Conservation (phyloP, 1,140 invertebrate genomes). For the Amphibalanus amphitrite region DNA sequence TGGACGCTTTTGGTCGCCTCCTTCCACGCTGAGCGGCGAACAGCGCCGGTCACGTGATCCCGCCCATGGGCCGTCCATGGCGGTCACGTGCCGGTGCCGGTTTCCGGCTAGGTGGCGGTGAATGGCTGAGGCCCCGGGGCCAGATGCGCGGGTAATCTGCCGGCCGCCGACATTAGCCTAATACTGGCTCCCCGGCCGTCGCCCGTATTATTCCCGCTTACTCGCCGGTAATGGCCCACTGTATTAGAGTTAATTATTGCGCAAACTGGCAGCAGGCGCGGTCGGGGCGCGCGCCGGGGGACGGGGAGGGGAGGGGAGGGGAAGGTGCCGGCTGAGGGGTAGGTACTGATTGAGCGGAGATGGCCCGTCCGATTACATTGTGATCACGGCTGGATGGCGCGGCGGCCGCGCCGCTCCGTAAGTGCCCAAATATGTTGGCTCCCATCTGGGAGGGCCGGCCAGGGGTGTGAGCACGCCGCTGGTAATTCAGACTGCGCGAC, state of each 20-base stretch:
- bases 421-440: neutral
- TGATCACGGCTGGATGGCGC: neutral
- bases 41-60: neutral
- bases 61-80: neutral
- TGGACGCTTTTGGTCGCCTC: neutral
- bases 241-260: constrained; percentile 2
- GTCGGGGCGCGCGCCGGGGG: too few species aligned
- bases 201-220: neutral
- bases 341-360: neutral
- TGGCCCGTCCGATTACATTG: neutral
- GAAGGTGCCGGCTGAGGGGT: neutral
- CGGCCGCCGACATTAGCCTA: neutral
- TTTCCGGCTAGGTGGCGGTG: neutral
- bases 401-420: neutral
- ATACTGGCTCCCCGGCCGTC: neutral
- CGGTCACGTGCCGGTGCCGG: neutral
- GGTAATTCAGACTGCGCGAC: neutral
- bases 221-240: neutral
- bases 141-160: neutral
- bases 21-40: neutral
- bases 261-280: neutral
- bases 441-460: too few species aligned
- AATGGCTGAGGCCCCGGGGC: neutral
- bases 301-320: too few species aligned
- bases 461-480: too few species aligned